These are phyloP conservation scores for Chymomyza amoena DNA, from an alignment of 2,888 invertebrate species.

Conservation along the genomic window DNA sequence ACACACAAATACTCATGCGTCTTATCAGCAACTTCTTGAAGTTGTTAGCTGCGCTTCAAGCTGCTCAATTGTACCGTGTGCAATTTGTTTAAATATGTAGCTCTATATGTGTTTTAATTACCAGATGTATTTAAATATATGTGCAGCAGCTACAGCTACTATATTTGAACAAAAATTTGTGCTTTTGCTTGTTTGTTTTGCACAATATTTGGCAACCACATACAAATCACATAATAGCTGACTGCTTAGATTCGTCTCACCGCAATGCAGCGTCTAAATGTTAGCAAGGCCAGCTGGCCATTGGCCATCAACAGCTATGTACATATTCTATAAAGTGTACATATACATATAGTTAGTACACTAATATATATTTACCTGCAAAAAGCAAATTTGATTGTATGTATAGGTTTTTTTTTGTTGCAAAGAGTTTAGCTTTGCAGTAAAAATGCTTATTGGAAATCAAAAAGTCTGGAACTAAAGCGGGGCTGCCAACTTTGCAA, in stretches of 20 bases:
- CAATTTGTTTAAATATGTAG: background rate
- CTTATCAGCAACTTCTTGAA: background rate
- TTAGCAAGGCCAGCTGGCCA: conserved; percentile 62
- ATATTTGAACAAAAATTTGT: conserved; percentile 14
- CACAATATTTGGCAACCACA: conserved; percentile 50
- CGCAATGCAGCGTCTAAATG: conserved; percentile 20
- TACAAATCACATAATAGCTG: conserved; percentile 65
- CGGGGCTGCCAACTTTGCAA: no score
- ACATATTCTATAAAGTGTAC: background rate
- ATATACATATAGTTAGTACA: background rate
- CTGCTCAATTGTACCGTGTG: background rate
- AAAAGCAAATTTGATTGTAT: no score
- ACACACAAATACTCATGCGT: background rate
- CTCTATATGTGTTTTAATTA: background rate
- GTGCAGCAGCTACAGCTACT: background rate
- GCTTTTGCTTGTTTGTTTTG: conserved; percentile 13
- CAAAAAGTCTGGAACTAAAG: no score
- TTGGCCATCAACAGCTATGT: conserved; percentile 18
- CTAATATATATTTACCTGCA: no score
- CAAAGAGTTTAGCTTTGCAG: no score
- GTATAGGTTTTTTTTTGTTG: no score
- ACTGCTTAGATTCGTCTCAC: conserved; percentile 15
- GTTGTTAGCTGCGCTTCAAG: background rate
- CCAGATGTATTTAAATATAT: background rate
- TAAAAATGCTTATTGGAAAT: no score